Evolutionary conservation across 1,140 invertebrate species (phyloP), one percentile per base, ranked within the genome.

Genomic region (Dysdera silvatica): DNA sequence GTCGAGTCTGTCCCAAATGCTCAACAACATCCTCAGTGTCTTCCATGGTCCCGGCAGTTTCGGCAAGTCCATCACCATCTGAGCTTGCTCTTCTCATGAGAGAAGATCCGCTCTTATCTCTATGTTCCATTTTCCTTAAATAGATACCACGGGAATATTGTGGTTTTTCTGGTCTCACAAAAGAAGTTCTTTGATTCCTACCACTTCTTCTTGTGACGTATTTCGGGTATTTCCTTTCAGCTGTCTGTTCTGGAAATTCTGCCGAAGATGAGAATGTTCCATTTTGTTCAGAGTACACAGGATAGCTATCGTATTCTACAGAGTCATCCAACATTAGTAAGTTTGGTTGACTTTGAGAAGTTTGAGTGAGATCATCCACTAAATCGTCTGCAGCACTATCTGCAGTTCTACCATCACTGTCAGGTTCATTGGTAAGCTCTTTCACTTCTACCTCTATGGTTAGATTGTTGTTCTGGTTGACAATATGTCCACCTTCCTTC

Each of bases 381-480:
- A n/a, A n/a, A n/a, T n/a, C n/a, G n/a, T n/a, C n/a, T n/a, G n/a
- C n/a, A n/a, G n/a, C n/a, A n/a, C n/a, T n/a, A n/a, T n/a, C n/a
- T n/a, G n/a, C n/a, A n/a, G n/a, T n/a, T n/a, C n/a, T n/a, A n/a
- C n/a, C n/a, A n/a, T n/a, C n/a, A n/a, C n/a, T n/a, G n/a, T n/a
- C n/a, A n/a, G n/a, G n/a, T n/a, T n/a, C n/a, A n/a, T 28, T 49
- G 2, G n/a, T 35, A 23, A 63, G 28, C 26, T 63, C 61, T 32
- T 63, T 63, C 14, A 63, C 61, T 32, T 63, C 61, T 12, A 63
- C 51, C 18, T 63, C 61, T 4, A 63, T 63, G 32, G 52, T 56
- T 12, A 63, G 33, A 29, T 63, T 56, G 0, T 53, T 53, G 16
- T 63, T 63, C 31, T 49, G 43, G 26, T 63, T 63, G n/a, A 63